Evolutionary conservation across 1,140 invertebrate species (phyloP).

Genomic region (Rhizoglyphus robini): DNA sequence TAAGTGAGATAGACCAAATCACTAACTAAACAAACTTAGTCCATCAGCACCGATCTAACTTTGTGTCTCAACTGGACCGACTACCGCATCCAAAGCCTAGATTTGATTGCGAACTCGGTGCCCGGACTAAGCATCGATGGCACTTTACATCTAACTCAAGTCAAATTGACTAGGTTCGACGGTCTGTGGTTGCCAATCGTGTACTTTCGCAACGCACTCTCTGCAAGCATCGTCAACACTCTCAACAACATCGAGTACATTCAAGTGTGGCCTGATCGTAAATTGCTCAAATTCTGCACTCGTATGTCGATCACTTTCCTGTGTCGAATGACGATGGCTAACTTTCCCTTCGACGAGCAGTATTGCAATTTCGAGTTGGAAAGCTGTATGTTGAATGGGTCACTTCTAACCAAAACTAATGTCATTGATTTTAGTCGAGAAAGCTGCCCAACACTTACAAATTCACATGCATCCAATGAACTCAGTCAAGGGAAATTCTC

Average conservation of each 20-base stretch:
- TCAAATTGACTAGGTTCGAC: background rate
- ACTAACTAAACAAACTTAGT: too few species aligned
- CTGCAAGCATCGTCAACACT: slow-evolving; percentile 4
- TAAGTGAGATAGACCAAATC: too few species aligned
- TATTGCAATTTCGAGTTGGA: slow-evolving; percentile 25
- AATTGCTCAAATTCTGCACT: slow-evolving; percentile 28
- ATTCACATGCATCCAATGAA: background rate
- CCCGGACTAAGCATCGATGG: background rate
- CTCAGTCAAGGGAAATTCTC: slow-evolving; percentile 9
- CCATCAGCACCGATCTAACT: background rate
- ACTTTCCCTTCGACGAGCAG: slow-evolving; percentile 28
- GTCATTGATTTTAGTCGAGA: background rate
- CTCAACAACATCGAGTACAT: slow-evolving; percentile 1
- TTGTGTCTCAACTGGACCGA: slow-evolving; percentile 2
- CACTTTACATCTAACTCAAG: background rate
- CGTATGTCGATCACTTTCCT: slow-evolving; percentile 23
- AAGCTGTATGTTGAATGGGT: slow-evolving; percentile 23
- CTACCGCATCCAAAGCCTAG: background rate
- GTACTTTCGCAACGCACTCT: slow-evolving; percentile 15
- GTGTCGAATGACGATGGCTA: slow-evolving; percentile 26
- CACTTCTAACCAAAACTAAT: background rate
- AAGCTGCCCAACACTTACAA: background rate
- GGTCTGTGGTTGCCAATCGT: slow-evolving; percentile 9
- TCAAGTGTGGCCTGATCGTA: slow-evolving; percentile 2
- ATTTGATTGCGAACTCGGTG: background rate